Evolutionary conservation across 2,888 invertebrate genomes (phyloP).

Genomic region (Drosophila anomalata): DNA sequence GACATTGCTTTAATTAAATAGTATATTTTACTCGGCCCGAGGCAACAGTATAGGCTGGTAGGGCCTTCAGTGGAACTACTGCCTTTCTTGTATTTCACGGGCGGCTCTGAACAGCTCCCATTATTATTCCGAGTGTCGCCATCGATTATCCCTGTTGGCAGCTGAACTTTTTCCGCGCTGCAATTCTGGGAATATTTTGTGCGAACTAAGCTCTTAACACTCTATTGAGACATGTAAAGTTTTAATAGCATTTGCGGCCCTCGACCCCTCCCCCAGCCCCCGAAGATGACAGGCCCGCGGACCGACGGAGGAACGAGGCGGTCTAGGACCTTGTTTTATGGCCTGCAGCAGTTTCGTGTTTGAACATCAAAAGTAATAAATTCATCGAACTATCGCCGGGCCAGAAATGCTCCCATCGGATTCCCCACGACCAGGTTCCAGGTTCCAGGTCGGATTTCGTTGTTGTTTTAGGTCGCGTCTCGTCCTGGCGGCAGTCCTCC

Average conservation of each 20-base stretch:
- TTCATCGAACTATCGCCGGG: conserved; percentile 80
- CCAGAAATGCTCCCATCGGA: conserved; percentile 49
- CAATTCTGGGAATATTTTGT: conserved; percentile 67
- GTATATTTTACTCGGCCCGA: neutral
- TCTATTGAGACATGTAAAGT: conserved; percentile 79
- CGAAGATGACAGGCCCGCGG: neutral
- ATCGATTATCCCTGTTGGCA: neutral
- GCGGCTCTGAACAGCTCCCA: neutral
- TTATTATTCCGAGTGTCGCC: neutral
- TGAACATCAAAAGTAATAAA: conserved; percentile 80
- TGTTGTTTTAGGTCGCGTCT: conserved; percentile 63
- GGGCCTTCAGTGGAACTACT: no score
- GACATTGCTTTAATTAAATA: conserved; percentile 36
- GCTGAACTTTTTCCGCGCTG: conserved; percentile 41
- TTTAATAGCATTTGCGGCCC: conserved; percentile 74
- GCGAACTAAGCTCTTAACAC: conserved; percentile 78
- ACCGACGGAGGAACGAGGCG: neutral
- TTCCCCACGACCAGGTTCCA: conserved; percentile 45
- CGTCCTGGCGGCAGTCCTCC: conserved; percentile 59
- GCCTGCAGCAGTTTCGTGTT: conserved; percentile 78
- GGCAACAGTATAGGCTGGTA: no score
- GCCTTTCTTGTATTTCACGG: no score
- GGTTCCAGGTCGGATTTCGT: conserved; percentile 45
- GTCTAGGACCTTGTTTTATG: conserved; percentile 66
- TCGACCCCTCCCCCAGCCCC: conserved; percentile 28